phyloP scores from a whole-genome alignment of 2,888 invertebrate species.

The Autographa gamma region DNA sequence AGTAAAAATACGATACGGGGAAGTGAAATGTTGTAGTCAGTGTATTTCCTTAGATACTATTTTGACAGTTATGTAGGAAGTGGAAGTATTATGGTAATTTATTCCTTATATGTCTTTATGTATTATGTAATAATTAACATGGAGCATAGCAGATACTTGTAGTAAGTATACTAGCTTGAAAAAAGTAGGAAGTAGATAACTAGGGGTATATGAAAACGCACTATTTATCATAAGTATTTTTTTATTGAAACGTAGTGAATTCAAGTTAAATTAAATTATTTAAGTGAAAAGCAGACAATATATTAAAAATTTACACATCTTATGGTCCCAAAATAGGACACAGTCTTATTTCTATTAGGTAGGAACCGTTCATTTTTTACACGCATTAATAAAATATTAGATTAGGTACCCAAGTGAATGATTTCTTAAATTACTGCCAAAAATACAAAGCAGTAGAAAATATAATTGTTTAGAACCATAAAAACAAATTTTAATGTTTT shows the following conservation, averaged over 20 bases:
- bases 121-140: background rate
- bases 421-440: slow-evolving; percentile 4
- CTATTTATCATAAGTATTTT: slow-evolving; percentile 37
- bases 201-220: background rate
- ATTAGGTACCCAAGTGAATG: slow-evolving; percentile 5
- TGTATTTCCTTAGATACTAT: background rate
- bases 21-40: slow-evolving; percentile 30
- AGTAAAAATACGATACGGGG: slow-evolving; percentile 42
- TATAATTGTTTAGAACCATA: background rate
- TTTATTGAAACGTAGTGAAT: slow-evolving; percentile 48
- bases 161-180: background rate
- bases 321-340: slow-evolving; percentile 40
- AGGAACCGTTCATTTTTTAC: slow-evolving; percentile 36
- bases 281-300: slow-evolving; percentile 41
- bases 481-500: background rate
- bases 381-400: slow-evolving; percentile 18
- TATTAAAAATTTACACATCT: slow-evolving; percentile 41
- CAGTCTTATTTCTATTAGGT: slow-evolving; percentile 60
- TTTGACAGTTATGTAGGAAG: background rate
- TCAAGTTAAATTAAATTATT: slow-evolving; percentile 41
- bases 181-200: background rate
- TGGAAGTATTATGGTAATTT: background rate
- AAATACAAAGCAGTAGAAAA: slow-evolving; percentile 20
- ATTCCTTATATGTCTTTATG: background rate
- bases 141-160: background rate